Evolutionary conservation across 2,888 invertebrate genomes (phyloP).

Genomic region (Pseudococcus viburni): DNA sequence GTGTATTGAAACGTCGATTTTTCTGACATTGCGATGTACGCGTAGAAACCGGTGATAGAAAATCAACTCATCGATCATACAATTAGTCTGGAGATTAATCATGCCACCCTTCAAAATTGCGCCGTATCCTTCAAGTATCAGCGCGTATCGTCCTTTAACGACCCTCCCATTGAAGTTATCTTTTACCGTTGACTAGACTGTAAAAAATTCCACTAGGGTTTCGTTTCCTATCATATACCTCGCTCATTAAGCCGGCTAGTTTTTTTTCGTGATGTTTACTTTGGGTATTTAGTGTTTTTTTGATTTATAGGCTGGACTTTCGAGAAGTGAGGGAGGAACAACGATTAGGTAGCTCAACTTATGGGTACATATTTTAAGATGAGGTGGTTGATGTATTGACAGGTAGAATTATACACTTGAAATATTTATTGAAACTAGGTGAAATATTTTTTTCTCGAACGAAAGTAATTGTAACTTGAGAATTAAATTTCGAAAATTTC

Average conservation of each 20-base stretch:
- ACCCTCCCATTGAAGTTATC: slow-evolving; percentile 60
- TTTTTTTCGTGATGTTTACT: neutral
- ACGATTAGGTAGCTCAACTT: too few species aligned
- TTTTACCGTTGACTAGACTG: slow-evolving; percentile 56
- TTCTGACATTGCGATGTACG: slow-evolving; percentile 54
- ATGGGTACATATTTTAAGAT: neutral
- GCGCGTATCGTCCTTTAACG: slow-evolving; percentile 64
- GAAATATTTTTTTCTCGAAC: too few species aligned
- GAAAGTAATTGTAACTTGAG: too few species aligned
- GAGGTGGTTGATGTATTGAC: neutral
- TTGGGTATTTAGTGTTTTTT: neutral
- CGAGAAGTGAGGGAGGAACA: too few species aligned
- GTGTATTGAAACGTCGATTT: slow-evolving; percentile 54
- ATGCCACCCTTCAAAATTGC: slow-evolving; percentile 65
- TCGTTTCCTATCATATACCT: slow-evolving; percentile 24
- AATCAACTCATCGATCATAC: slow-evolving; percentile 64
- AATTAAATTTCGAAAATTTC: too few species aligned
- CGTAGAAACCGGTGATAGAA: slow-evolving; percentile 54
- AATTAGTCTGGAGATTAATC: slow-evolving; percentile 66
- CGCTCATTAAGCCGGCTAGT: slow-evolving; percentile 12
- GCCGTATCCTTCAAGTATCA: slow-evolving; percentile 62
- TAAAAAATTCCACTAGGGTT: slow-evolving; percentile 35
- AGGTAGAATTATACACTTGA: too few species aligned
- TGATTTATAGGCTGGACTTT: neutral
- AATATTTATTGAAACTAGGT: too few species aligned